Evolutionary conservation across 2,113 vertebrate genomes (phyloP).

Genomic region (Pseudopodoces humilis): DNA sequence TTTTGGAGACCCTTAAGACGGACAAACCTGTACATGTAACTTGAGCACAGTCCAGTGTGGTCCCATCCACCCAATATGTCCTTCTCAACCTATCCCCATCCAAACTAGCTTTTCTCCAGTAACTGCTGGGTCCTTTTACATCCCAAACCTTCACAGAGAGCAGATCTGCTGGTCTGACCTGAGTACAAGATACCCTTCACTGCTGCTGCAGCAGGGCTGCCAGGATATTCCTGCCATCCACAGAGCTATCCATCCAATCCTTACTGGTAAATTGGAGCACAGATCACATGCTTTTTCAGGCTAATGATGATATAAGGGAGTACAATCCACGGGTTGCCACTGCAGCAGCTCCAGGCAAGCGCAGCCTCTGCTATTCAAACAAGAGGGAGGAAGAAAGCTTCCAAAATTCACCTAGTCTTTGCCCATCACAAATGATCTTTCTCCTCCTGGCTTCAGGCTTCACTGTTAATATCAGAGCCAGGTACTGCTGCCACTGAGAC

Average conservation of each 20-base stretch:
- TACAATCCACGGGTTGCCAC: neutral
- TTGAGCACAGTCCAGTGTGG: neutral
- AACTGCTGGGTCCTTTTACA: neutral
- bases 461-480: neutral
- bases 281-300: neutral
- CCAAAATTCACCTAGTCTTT: neutral
- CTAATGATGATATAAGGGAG: conserved; percentile 48
- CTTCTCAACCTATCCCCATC: neutral
- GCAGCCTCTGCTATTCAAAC: neutral
- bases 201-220: neutral
- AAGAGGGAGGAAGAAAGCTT: neutral
- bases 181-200: neutral
- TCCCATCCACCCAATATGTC: neutral
- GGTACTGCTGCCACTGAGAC: neutral
- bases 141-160: neutral
- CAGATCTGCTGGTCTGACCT: neutral
- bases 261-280: conserved; percentile 30
- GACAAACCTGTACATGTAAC: neutral
- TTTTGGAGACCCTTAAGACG: neutral
- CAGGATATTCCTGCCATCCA: conserved; percentile 9
- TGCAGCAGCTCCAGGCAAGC: conserved; percentile 18
- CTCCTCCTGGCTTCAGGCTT: neutral
- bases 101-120: neutral
- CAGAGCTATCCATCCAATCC: neutral
- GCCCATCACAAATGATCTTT: neutral